phyloP scores from a whole-genome alignment of 2,113 vertebrate genomes.

The Ptilonorhynchus violaceus region DNA sequence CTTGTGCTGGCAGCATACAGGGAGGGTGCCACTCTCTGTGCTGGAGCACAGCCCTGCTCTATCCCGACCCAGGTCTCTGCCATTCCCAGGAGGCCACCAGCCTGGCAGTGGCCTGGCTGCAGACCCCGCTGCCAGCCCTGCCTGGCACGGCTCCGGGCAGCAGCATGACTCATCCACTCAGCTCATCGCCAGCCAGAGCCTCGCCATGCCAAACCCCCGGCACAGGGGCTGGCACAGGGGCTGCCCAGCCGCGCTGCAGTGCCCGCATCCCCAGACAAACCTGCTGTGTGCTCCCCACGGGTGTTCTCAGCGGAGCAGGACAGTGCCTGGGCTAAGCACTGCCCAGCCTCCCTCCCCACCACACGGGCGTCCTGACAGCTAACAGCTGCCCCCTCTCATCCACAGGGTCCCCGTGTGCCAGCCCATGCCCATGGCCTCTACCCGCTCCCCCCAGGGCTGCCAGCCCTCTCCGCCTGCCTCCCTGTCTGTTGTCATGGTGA shows the following conservation, averaged over 20 bases:
- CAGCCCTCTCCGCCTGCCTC: neutral
- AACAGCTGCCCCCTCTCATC: neutral
- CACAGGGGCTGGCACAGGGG: neutral
- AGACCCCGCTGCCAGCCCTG: neutral
- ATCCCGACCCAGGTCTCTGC: neutral
- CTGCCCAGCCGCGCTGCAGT: neutral
- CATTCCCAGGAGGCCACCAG: neutral
- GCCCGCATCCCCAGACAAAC: neutral
- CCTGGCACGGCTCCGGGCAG: neutral
- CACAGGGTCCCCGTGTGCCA: neutral
- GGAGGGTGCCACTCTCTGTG: neutral
- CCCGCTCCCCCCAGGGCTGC: neutral
- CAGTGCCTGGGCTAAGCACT: neutral
- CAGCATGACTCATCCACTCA: neutral
- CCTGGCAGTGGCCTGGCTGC: neutral
- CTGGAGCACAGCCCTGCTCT: too few relatives aligned
- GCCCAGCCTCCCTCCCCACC: neutral
- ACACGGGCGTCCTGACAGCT: neutral
- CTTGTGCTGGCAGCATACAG: rapidly evolving
- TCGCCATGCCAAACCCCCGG: neutral
- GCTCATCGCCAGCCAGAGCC: neutral
- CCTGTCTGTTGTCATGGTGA: slow-evolving; percentile 42
- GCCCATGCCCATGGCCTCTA: neutral
- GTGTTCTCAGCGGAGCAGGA: neutral
- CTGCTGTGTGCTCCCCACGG: rapidly evolving